Evolutionary conservation across 2,113 vertebrate species (phyloP), one percentile per base, ranked within the genome.

Genomic region (Gobius niger): DNA sequence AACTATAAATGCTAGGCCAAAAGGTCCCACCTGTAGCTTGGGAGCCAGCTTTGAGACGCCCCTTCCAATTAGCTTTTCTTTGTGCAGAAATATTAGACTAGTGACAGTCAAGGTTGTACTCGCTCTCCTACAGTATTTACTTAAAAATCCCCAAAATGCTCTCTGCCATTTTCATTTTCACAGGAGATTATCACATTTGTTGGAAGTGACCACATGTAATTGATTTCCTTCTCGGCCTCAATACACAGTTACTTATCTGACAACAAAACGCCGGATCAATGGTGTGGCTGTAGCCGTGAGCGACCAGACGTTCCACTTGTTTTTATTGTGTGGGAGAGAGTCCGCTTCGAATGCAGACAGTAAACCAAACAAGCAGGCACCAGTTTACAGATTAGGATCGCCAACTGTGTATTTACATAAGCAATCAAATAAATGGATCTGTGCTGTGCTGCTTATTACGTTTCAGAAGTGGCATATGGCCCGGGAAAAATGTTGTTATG

Each of bases 241-340:
- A 72, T 66, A 72, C 67, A 59, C 66, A 63, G 73, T 69, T 64
- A 77, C 16, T 2, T 19, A 4, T 44, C 15, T 79, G 73, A 83
- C 76, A 80, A 83, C 81, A 77, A 49, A 78, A 69, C 7, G 66
- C n/a, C 16, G 61, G 51, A 77, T 76, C 52, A 70, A 69, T 71
- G 44, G 15, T 70, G 44, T 64, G 34, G 53, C 46, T 6, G 49
- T 53, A 54, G 49, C 63, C 15, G 7, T 4, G 42, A n/a, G 68
- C 54, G 75, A 67, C 1, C 4, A 67, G 59, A 34, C 56, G 41
- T 49, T 18, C 24, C 24, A 24, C 1, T 68, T 46, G 80, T 49
- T 34, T 63, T 65, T n/a, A 24, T 12, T 51, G 56, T 34, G 71
- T 63, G 62, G 54, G 77, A 72, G 73, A 11, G 51, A 73, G 47